Evolutionary conservation across 2,113 vertebrate genomes (phyloP).

Genomic region (Polypterus bichir): DNA sequence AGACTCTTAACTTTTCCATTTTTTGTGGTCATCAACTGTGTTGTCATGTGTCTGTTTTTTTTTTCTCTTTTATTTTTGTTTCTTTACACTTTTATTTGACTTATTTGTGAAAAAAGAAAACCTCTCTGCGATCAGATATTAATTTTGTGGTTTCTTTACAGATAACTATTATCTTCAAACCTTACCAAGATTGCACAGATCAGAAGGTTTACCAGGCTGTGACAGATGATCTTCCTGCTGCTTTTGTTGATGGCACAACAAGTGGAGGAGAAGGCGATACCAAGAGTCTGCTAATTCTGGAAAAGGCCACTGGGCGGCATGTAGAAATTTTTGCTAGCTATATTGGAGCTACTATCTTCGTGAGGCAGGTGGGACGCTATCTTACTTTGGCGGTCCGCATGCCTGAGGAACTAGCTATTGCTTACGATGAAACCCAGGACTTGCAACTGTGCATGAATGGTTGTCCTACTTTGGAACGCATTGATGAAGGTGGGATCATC

Average conservation of each 20-base stretch:
- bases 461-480: constrained; percentile 75
- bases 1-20: no score
- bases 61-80: no score
- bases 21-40: no score
- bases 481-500: constrained; percentile 59
- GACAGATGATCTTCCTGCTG: constrained; percentile 80
- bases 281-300: constrained; percentile 71
- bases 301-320: constrained; percentile 61
- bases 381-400: constrained; percentile 80
- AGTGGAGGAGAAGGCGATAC: constrained; percentile 50
- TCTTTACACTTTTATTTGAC: no score
- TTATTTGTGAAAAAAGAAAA: no score
- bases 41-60: no score
- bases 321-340: constrained; percentile 81
- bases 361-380: constrained; percentile 80
- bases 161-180: constrained; percentile 94
- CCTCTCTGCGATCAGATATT: not conserved
- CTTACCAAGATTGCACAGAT: constrained; percentile 79
- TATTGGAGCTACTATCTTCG: constrained; percentile 76
- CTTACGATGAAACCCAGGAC: constrained; percentile 79
- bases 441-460: constrained; percentile 88
- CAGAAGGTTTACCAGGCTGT: constrained; percentile 94
- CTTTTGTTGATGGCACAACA: constrained; percentile 85
- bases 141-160: constrained; percentile 22
- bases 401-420: constrained; percentile 70